A percentile compares a stretch with the other conserved stretches of the same genome.
Evolutionary conservation across 2,113 vertebrate genomes (phyloP).

Genomic region (Numenius arquata): DNA sequence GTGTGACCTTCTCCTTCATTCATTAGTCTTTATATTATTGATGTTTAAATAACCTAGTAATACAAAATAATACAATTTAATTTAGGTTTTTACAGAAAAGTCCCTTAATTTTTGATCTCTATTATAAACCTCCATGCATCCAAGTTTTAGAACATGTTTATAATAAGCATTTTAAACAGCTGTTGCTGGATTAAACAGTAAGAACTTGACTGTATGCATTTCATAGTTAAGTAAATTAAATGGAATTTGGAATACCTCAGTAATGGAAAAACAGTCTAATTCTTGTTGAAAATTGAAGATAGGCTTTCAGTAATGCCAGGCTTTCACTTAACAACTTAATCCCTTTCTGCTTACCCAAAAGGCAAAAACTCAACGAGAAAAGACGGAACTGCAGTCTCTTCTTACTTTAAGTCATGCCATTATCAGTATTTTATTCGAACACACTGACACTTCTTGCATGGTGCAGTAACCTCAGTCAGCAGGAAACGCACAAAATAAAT

Average conservation of each 20-base stretch:
- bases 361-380: not conserved
- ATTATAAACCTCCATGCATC: not conserved
- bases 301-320: not conserved
- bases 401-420: not conserved
- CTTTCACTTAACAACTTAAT: constrained; percentile 1
- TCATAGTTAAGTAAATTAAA: constrained; percentile 11
- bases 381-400: not conserved
- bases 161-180: not conserved
- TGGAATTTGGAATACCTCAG: not conserved
- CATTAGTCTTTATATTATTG: not conserved
- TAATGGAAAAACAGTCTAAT: constrained; percentile 11
- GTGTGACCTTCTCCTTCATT: not conserved
- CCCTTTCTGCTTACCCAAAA: not conserved
- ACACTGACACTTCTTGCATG: not conserved
- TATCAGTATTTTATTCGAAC: constrained; percentile 25
- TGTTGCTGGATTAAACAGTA: not conserved
- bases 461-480: constrained; percentile 27
- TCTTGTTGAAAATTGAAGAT: not conserved
- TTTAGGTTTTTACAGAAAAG: not conserved
- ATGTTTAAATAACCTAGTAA: not conserved
- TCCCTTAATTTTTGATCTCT: not conserved
- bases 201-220: not conserved
- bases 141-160: not conserved
- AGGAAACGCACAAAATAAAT: constrained; percentile 54
- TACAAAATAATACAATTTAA: not conserved